phyloP scores from a whole-genome alignment of 2,113 vertebrate species.

The Upupa epops region DNA sequence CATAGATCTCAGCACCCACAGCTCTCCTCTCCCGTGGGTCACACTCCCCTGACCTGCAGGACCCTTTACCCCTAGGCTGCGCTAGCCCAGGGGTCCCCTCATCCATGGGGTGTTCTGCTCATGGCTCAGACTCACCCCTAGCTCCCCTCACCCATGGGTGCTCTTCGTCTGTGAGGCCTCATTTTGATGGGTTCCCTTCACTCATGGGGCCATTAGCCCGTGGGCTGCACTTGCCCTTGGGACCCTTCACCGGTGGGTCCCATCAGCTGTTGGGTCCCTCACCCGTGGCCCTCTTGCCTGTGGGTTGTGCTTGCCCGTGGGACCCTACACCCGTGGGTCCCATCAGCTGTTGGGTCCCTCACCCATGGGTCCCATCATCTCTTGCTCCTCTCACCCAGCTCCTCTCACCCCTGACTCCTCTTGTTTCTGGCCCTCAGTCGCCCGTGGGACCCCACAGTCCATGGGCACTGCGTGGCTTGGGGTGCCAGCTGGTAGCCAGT shows the following conservation, averaged over 20 bases:
- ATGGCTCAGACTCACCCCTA: too few relatives aligned
- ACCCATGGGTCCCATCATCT: neutral
- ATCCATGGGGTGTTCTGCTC: too few relatives aligned
- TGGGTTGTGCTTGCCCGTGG: neutral
- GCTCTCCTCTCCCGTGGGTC: neutral
- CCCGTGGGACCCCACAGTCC: neutral
- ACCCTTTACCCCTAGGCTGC: too few relatives aligned
- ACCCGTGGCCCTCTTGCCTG: neutral
- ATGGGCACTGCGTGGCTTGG: fast-evolving
- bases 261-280: neutral
- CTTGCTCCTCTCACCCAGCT: neutral
- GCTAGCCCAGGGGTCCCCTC: neutral
- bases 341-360: neutral
- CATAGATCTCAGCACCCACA: neutral
- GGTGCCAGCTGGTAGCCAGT: neutral
- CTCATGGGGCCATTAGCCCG: too few relatives aligned
- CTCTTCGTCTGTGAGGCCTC: too few relatives aligned
- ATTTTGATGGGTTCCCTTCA: too few relatives aligned
- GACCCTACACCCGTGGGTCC: neutral
- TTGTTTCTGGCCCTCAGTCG: fast-evolving
- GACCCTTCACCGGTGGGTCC: neutral
- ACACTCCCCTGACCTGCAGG: neutral
- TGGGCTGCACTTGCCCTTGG: neutral
- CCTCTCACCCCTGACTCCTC: fast-evolving
- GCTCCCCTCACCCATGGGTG: too few relatives aligned